These are phyloP conservation scores for Sthenelais limicola DNA, from an alignment of 2,888 invertebrate genomes.

Conservation along the genomic window DNA sequence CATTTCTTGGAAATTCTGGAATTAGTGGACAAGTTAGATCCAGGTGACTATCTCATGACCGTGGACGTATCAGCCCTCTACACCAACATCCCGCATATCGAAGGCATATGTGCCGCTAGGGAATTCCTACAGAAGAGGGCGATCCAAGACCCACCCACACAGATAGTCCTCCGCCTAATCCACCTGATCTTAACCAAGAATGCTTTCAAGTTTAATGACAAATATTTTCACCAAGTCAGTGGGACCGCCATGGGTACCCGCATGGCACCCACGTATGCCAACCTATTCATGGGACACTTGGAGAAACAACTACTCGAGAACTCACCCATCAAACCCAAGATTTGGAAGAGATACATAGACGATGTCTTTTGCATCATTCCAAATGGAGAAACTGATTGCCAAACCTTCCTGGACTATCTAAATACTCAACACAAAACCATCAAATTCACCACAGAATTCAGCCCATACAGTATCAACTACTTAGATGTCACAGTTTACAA, in stretches of 20 bases:
- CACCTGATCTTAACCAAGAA: conserved; percentile 33
- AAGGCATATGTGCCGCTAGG: background rate
- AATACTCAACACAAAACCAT: background rate
- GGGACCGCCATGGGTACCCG: conserved; percentile 50
- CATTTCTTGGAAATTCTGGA: background rate
- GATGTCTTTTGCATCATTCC: conserved; percentile 49
- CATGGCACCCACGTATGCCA: conserved; percentile 47
- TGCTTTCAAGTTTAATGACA: conserved; percentile 45
- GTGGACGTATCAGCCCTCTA: conserved; percentile 13
- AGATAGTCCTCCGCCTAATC: background rate
- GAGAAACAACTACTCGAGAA: conserved; percentile 40
- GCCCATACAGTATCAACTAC: background rate
- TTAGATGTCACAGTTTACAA: background rate
- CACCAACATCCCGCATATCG: conserved; percentile 12
- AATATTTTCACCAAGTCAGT: conserved; percentile 42
- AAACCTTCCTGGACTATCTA: background rate
- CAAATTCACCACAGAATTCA: background rate
- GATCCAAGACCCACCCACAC: background rate
- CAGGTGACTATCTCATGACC: background rate
- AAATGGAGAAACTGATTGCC: background rate
- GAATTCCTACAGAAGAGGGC: background rate
- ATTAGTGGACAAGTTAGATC: background rate
- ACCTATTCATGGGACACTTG: conserved; percentile 48
- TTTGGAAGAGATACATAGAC: conserved; percentile 47
- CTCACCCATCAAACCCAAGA: conserved; percentile 12